A percentile compares a stretch with the other conserved stretches of the same genome.
Evolutionary conservation across 1,140 invertebrate genomes (phyloP).

Genomic region (Schlechtendalia chinensis): DNA sequence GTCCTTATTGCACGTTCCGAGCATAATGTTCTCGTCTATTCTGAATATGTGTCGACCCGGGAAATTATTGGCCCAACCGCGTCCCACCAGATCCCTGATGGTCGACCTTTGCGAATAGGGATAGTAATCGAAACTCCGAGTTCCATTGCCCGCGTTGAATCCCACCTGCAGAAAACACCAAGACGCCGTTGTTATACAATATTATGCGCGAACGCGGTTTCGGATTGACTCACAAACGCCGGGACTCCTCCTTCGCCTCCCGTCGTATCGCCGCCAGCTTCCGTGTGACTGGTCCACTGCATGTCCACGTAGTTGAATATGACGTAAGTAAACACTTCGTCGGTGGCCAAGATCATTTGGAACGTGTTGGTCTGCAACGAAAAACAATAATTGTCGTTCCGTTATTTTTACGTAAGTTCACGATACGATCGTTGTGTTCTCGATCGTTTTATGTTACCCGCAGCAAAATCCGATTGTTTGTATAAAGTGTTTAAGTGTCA

Average conservation of each 20-base stretch:
- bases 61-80: slow-evolving; percentile 84
- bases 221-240: slow-evolving; percentile 71
- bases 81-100: slow-evolving; percentile 73
- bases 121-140: slow-evolving; percentile 81
- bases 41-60: slow-evolving; percentile 90
- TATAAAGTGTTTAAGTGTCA: too few relatives aligned
- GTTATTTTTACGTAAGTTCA: too few relatives aligned
- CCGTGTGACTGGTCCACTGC: slow-evolving; percentile 86
- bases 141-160: slow-evolving; percentile 94
- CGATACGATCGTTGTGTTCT: too few relatives aligned
- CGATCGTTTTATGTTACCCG: too few relatives aligned
- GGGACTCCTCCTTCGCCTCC: slow-evolving; percentile 82
- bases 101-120: slow-evolving; percentile 87
- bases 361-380: slow-evolving; percentile 84
- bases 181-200: not conserved
- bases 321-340: slow-evolving; percentile 89
- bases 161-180: slow-evolving; percentile 67
- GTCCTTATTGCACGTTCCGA: slow-evolving; percentile 88
- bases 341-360: slow-evolving; percentile 88
- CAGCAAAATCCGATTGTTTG: too few relatives aligned
- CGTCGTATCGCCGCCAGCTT: slow-evolving; percentile 83
- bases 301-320: slow-evolving; percentile 92
- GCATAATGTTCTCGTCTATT: slow-evolving; percentile 89
- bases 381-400: slow-evolving; percentile 27
- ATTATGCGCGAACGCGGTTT: not conserved